phyloP scores from a whole-genome alignment of 2,888 invertebrate genomes.

The Heliconius erato region DNA sequence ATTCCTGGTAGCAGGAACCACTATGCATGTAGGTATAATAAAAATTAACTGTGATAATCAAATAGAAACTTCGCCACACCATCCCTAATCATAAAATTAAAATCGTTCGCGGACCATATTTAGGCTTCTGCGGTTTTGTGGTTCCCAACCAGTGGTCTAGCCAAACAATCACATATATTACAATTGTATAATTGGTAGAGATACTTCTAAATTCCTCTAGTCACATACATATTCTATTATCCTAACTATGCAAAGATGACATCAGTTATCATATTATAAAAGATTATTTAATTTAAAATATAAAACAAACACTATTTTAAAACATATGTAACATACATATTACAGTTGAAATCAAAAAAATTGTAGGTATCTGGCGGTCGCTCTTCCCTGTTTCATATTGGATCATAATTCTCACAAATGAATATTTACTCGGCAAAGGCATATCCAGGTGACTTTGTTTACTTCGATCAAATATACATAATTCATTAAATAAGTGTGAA shows the following conservation, averaged over 20 bases:
- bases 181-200: neutral
- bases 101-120: too few species aligned
- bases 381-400: neutral
- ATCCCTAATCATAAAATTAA: too few species aligned
- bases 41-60: too few species aligned
- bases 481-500: constrained; percentile 34
- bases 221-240: neutral
- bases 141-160: too few species aligned
- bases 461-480: constrained; percentile 35
- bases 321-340: neutral
- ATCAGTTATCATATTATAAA: neutral
- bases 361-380: neutral
- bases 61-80: too few species aligned
- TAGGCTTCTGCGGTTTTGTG: too few species aligned
- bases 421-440: neutral
- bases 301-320: neutral
- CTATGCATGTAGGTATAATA: too few species aligned
- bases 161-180: too few species aligned
- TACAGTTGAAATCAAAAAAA: neutral
- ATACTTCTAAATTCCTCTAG: neutral
- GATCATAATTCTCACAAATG: neutral
- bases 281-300: neutral
- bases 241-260: neutral
- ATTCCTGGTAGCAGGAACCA: too few species aligned
- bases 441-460: neutral